Evolutionary conservation across 2,113 vertebrate species (phyloP).

Genomic region (Dendrocopos noguchii): DNA sequence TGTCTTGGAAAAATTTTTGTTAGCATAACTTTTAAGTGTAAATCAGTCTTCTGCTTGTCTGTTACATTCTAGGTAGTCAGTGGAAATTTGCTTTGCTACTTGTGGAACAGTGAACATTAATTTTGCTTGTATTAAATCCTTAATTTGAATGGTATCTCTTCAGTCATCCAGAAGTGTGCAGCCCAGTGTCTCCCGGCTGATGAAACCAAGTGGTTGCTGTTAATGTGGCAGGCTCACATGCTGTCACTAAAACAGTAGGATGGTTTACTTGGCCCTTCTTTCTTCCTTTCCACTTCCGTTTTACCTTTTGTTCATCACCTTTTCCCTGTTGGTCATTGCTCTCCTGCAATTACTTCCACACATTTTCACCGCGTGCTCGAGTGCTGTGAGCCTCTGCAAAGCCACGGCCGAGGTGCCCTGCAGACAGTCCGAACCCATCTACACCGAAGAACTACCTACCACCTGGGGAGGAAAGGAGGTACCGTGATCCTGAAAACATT

Average conservation of each 20-base stretch:
- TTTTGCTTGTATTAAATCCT: not conserved
- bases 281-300: not conserved
- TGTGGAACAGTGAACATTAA: not conserved
- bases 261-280: not conserved
- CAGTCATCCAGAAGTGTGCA: not conserved
- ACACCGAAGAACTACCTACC: too few species aligned
- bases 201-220: not conserved
- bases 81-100: not conserved
- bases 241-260: not conserved
- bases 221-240: not conserved
- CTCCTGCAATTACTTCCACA: not conserved
- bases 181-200: not conserved
- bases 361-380: rapidly evolving
- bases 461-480: too few species aligned
- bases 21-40: not conserved
- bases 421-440: too few species aligned
- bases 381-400: too few species aligned
- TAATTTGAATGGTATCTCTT: not conserved
- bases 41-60: not conserved
- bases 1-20: not conserved
- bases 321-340: not conserved
- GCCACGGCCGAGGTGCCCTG: too few species aligned
- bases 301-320: not conserved
- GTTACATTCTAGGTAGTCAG: not conserved
- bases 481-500: rapidly evolving